These are phyloP conservation scores for Pelagia noctiluca DNA, from an alignment of 30 jellyfish, hydroid and myxozoan genomes.

Conservation along the genomic window DNA sequence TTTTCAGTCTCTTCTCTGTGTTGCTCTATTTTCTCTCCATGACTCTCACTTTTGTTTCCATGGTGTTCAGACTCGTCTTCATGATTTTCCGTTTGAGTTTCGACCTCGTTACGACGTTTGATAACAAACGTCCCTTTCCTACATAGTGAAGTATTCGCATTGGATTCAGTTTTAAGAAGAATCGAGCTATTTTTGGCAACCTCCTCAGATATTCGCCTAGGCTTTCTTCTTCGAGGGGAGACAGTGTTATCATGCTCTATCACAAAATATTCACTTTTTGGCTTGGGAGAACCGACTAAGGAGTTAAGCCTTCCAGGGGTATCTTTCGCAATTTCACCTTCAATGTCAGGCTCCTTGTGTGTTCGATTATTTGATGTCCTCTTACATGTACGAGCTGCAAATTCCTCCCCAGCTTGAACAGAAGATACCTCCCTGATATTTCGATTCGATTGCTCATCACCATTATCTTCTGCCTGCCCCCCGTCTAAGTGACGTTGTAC, in stretches of 20 bases:
- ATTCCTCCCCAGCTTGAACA: too few relatives aligned
- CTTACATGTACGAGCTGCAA: too few relatives aligned
- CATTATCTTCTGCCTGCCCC: too few relatives aligned
- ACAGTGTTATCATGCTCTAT: not conserved
- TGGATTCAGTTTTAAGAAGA: not conserved
- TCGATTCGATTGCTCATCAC: too few relatives aligned
- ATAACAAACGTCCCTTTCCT: constrained; percentile 55
- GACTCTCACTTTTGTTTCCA: not conserved
- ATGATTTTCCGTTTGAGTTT: not conserved
- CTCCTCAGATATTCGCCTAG: not conserved
- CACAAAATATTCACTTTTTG: constrained; percentile 28
- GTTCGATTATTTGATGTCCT: too few relatives aligned
- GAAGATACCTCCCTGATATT: too few relatives aligned
- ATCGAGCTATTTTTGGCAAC: not conserved
- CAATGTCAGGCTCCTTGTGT: not conserved
- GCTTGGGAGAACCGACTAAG: not conserved
- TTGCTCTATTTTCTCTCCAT: not conserved
- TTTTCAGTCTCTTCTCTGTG: not conserved
- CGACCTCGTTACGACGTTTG: not conserved
- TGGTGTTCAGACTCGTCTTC: not conserved
- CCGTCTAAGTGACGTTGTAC: too few relatives aligned
- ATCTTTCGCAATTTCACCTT: not conserved
- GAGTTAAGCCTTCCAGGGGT: not conserved
- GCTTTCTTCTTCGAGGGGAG: constrained; percentile 1
- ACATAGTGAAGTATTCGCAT: not conserved